phyloP scores from a whole-genome alignment of 2,113 vertebrate genomes.

The Pelusios castaneus region DNA sequence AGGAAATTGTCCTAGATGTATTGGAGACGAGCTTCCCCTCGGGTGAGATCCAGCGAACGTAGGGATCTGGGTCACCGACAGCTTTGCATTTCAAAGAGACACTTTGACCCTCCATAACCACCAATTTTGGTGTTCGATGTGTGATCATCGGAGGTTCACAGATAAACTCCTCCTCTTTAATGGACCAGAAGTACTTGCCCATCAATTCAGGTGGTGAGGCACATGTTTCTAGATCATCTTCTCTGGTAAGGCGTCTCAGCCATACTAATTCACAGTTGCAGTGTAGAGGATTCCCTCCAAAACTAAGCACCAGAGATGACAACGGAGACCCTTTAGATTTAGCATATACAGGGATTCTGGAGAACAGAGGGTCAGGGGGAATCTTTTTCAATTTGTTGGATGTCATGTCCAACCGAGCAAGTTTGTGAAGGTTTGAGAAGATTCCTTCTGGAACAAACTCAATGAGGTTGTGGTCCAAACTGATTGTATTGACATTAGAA shows the following conservation, averaged over 20 bases:
- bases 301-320: constrained; percentile 88
- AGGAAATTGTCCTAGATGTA: constrained; percentile 83
- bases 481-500: constrained; percentile 91
- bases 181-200: constrained; percentile 96
- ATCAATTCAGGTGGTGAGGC: constrained; percentile 88
- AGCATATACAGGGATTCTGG: constrained; percentile 91
- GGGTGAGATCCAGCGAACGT: constrained; percentile 92
- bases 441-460: constrained; percentile 92
- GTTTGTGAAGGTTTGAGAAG: constrained; percentile 94
- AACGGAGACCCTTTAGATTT: constrained; percentile 87
- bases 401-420: constrained; percentile 94
- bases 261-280: constrained; percentile 97
- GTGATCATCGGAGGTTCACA: constrained; percentile 96
- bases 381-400: constrained; percentile 98
- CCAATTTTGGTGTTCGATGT: constrained; percentile 80
- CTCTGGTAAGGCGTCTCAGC: constrained; percentile 89
- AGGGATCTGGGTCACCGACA: constrained; percentile 92
- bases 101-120: constrained; percentile 79
- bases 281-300: constrained; percentile 92
- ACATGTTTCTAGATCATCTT: constrained; percentile 93
- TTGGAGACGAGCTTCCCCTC: constrained; percentile 92
- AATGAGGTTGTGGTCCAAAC: constrained; percentile 94
- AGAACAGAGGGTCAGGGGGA: constrained; percentile 91
- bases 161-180: constrained; percentile 94
- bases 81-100: constrained; percentile 92